phyloP scores from a whole-genome alignment of 2,113 vertebrate genomes.

The Deroptyus accipitrinus region DNA sequence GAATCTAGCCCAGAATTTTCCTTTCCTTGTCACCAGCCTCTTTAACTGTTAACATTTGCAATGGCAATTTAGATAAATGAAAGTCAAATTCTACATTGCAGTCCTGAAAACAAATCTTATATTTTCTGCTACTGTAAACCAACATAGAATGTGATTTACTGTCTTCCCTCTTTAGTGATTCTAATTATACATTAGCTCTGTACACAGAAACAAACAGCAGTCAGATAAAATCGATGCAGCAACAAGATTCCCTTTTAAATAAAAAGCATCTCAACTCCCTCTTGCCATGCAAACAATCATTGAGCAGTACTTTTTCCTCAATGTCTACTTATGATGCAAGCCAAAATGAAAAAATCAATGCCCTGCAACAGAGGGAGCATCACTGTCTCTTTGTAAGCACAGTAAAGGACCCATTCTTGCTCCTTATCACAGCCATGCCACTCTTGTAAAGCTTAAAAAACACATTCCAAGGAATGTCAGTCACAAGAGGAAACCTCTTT shows the following conservation, averaged over 20 bases:
- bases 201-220: conserved; percentile 63
- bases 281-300: conserved; percentile 63
- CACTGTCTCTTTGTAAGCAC: neutral
- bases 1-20: neutral
- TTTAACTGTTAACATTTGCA: neutral
- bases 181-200: conserved; percentile 66
- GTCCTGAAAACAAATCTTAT: neutral
- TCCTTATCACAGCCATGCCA: conserved; percentile 47
- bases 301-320: conserved; percentile 44
- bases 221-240: conserved; percentile 73
- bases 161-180: conserved; percentile 44
- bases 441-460: conserved; percentile 15
- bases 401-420: neutral
- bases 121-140: conserved; percentile 6
- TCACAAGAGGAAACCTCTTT: conserved; percentile 62
- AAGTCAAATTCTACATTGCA: neutral
- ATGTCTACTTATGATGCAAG: conserved; percentile 62
- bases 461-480: conserved; percentile 24
- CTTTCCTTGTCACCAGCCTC: neutral
- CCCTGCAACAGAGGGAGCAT: conserved; percentile 14
- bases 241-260: conserved; percentile 68
- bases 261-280: conserved; percentile 63
- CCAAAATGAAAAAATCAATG: conserved; percentile 60
- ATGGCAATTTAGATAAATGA: neutral
- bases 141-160: neutral